These are phyloP conservation scores for Drosophila villosipedis DNA, from an alignment of 2,888 invertebrate genomes.

Conservation along the genomic window DNA sequence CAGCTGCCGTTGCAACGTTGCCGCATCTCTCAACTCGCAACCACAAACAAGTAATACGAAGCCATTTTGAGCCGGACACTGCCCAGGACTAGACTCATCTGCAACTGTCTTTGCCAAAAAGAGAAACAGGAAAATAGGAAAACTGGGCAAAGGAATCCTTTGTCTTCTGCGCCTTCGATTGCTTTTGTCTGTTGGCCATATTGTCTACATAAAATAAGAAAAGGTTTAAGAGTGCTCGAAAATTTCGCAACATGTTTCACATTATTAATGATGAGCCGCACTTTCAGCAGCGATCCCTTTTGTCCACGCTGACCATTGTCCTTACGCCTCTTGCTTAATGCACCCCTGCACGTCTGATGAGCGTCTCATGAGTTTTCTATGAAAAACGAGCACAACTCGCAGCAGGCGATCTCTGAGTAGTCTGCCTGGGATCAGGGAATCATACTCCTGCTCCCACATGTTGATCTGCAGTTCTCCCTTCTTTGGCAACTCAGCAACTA, in stretches of 20 bases:
- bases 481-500: slow-evolving; percentile 3
- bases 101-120: slow-evolving; percentile 35
- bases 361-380: slow-evolving; percentile 63
- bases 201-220: slow-evolving; percentile 49
- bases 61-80: slow-evolving; percentile 55
- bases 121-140: slow-evolving; percentile 3
- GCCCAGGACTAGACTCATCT: slow-evolving; percentile 5
- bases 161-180: slow-evolving; percentile 57
- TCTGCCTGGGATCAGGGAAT: slow-evolving; percentile 1
- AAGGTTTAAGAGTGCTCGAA: slow-evolving; percentile 73
- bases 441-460: slow-evolving; percentile 50
- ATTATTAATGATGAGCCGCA: slow-evolving; percentile 72
- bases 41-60: slow-evolving; percentile 62
- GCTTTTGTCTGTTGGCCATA: slow-evolving; percentile 73
- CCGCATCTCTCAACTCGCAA: slow-evolving; percentile 35
- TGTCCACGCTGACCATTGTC: slow-evolving; percentile 50
- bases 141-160: slow-evolving; percentile 37
- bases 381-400: slow-evolving; percentile 34
- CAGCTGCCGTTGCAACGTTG: slow-evolving; percentile 50
- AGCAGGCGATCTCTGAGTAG: slow-evolving; percentile 46
- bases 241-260: slow-evolving; percentile 80
- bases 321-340: slow-evolving; percentile 12
- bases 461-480: slow-evolving; percentile 6
- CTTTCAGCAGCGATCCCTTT: slow-evolving; percentile 42
- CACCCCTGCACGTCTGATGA: slow-evolving; percentile 48